Evolutionary conservation across 35 echinoderm and acorn worm genomes (phyloP), one percentile per base, ranked within the genome.

Genomic region (Acanthaster planci): DNA sequence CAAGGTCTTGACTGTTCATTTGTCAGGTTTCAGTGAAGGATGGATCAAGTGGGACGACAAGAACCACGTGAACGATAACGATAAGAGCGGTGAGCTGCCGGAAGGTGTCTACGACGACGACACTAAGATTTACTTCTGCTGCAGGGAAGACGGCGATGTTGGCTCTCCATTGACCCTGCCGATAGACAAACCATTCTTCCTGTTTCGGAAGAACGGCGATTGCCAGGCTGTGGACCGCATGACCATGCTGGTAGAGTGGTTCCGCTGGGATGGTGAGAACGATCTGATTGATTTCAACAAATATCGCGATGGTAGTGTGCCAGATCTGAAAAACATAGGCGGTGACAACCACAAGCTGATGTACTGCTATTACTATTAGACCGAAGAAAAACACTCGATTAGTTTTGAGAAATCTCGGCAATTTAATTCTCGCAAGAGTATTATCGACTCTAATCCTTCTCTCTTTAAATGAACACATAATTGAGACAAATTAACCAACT

Each of bases 31-130:
- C 32, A 51, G 23, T 15, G 80, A 77, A 34, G 93, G 93, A 7
- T 88, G 39, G 26, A 42, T 96, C 50, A 51, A 84, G 19, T 96
- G 93, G 93, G 93, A 96, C 52, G 93, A 96, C 50, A 84, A 96
- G 38, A 89, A 96, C 67, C 55, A 42, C 29, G 23, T 55, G 38
- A 91, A 96, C 27, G 55, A 51, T 3, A 96, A 96, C 55, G 31
- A 42, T 18, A 55, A 53, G 37, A 78, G 54, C 0, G 93, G 93
- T 8, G 68, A 81, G 8, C 8, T 92, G n/a, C 93, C 93, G 0
- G 84, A 86, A 22, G 93, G 93, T 64, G 56, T 55, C 19, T 96
- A 92, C 84, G 53, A 85, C 52, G 35, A 81, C 44, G 78, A 96
- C 51, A 96, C 93, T 5, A n/a, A 37, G 6, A 91, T 96, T 26